These are phyloP conservation scores for Columba janthina DNA, from an alignment of 2,113 vertebrate species.

Conservation along the genomic window DNA sequence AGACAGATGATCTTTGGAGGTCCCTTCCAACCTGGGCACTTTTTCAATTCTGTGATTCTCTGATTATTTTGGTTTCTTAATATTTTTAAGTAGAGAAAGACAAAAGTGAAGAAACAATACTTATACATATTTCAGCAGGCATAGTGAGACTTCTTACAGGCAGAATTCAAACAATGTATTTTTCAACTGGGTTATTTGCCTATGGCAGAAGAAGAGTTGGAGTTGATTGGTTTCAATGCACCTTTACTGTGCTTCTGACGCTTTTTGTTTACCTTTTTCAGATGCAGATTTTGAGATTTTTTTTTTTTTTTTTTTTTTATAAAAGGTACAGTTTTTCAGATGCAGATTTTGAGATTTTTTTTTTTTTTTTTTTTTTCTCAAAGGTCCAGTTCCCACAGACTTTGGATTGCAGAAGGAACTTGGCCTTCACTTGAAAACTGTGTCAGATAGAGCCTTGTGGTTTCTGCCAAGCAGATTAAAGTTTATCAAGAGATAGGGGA, in stretches of 20 bases:
- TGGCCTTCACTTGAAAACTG: neutral
- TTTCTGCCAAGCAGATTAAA: neutral
- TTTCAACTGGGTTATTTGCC: neutral
- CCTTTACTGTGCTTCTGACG: fast-evolving
- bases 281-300: neutral
- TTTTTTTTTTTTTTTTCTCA: neutral
- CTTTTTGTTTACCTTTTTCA: neutral
- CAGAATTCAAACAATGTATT: neutral
- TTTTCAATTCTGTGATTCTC: neutral
- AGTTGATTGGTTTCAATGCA: neutral
- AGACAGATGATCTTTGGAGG: neutral
- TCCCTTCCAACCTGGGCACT: neutral
- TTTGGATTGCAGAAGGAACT: neutral
- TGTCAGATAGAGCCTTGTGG: neutral
- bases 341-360: neutral
- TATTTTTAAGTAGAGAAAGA: neutral
- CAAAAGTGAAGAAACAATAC: neutral
- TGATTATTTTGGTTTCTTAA: neutral
- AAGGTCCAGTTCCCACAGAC: neutral
- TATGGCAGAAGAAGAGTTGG: neutral
- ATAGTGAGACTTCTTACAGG: neutral
- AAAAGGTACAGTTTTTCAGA: too few relatives aligned
- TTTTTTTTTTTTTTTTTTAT: too few relatives aligned
- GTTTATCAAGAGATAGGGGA: neutral
- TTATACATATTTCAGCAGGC: neutral